Evolutionary conservation across 2,888 invertebrate genomes (phyloP), one percentile per base, ranked within the genome.

Genomic region (Anaspis maculata): DNA sequence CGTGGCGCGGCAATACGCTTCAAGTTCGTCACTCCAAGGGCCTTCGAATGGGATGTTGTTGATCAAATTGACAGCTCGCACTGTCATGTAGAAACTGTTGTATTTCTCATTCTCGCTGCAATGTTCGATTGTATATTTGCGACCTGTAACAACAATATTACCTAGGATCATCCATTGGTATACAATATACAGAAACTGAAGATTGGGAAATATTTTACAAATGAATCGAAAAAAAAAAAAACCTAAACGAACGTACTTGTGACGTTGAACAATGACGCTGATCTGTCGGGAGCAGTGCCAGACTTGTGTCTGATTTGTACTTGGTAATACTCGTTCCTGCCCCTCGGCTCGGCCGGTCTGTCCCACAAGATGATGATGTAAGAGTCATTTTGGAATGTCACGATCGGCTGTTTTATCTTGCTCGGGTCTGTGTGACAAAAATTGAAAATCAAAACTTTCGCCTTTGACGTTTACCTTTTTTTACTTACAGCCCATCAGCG

Each of bases 291-390:
- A n/a, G 39, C 41, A 15, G 45, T 34, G 11, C 48, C 36, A 25
- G 38, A 32, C 23, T 50, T 49, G 22, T 65, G 57, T 19, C 52
- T 61, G 12, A 67, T 51, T 57, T 59, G 66, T 41, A 76, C 56
- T 51, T 74, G 65, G 42, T 73, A 76, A 39, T 67, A 66, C 40
- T 70, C 58, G 11, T 71, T 52, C 6, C 61, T 57, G 2, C 74
- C 75, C 13, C 68, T 66, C 0, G 66, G 48, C 13, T 59, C 49
- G 1, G 41, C 25, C 0, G 76, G 76, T 34, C 51, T 55, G 3
- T 51, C 46, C 76, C 76, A 77, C 0, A 42, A 46, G 3, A 76
- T 57, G 2, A 50, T 40, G 13, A 70, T 64, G 37, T 61, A 58
- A n/a, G 69, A 67, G 9, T 64, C 62, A 42, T 73, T 73, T 30